Evolutionary conservation across 2,797 vertebrate genomes (phyloP).

Genomic region (Pangasius larnaudii): DNA sequence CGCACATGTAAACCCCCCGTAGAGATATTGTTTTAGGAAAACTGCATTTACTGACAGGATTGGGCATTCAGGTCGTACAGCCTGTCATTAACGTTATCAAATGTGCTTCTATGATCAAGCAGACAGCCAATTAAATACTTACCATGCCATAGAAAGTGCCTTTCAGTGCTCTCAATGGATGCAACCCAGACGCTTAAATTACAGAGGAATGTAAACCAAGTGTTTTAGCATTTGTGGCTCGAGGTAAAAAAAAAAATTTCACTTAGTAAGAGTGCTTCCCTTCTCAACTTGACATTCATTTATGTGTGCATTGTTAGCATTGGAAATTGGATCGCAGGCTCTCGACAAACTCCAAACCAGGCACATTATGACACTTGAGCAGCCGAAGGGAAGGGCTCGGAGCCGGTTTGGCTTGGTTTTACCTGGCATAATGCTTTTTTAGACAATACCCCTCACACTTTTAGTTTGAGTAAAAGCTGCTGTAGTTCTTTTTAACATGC

Average conservation of each 20-base stretch:
- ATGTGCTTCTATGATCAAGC: constrained; percentile 60
- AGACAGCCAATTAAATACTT: constrained; percentile 57
- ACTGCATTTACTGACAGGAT: constrained; percentile 36
- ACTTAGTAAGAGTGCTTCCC: constrained; percentile 20
- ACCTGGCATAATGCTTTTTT: constrained; percentile 18
- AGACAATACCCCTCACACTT: not conserved
- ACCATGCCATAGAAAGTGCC: constrained; percentile 52
- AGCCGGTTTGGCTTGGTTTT: constrained; percentile 12
- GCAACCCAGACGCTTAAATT: constrained; percentile 54
- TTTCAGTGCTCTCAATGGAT: constrained; percentile 53
- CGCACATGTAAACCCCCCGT: constrained; percentile 23
- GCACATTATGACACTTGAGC: constrained; percentile 38
- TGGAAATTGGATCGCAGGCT: constrained; percentile 36
- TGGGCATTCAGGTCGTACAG: constrained; percentile 60
- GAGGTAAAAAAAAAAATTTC: constrained; percentile 28
- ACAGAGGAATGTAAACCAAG: constrained; percentile 46
- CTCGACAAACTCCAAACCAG: constrained; percentile 21
- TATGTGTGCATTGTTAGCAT: constrained; percentile 36
- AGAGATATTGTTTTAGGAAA: constrained; percentile 41
- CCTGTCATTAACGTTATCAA: constrained; percentile 68
- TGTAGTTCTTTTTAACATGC: not conserved
- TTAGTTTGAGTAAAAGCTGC: constrained; percentile 27
- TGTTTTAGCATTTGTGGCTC: constrained; percentile 46
- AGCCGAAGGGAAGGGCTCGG: constrained; percentile 13
- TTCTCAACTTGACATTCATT: constrained; percentile 46